Base-by-base conservation (phyloP, 2,113 vertebrate genomes). In the Setophaga coronata region DNA sequence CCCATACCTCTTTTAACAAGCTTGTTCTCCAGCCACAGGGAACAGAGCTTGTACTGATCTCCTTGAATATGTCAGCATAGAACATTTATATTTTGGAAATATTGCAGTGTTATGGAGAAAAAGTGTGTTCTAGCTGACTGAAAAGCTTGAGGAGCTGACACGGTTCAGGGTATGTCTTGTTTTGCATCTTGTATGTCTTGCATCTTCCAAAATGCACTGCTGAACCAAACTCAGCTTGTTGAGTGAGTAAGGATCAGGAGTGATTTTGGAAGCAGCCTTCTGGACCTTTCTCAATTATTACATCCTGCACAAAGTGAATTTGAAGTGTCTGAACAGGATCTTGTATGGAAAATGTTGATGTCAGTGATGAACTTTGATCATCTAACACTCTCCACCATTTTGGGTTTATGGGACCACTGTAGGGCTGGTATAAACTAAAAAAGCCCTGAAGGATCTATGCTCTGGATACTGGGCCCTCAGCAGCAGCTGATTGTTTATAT, bases 361-460 rank as follows among this genome's bases (percentile, higher is more conserved):
- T 7, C 12, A 38, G 5, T 47, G 15, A 57, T 45, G 14, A 67
- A 42, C 8, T 64, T 56, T 40, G 54, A 47, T 2, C 15, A 76
- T 10, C 2, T 50, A 47, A 53, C 0, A 1, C 29, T 7, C 6
- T 74, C 7, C 38, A 71, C 14, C 13, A 64, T 9, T 8, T 50
- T 66, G 51, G 34, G 4, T 61, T 78, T 61, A 16, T 2, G 4
- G 14, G 23, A 47, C 7, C 16, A 62, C 19, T 10, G 6, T 28
- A 50, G 10, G 16, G 7, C 2, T 40, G 66, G 17, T 5, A 19
- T 33, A 47, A 78, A 73, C 28, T 4, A 17, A 19, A 38, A 82
- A 45, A 23, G 1, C 3, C 1, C 1, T 20, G 7, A 36, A 82
- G 43, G 2, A 6, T 40, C 2, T 15, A 9, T 7, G 11, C 1